Evolutionary conservation across 2,888 invertebrate genomes (phyloP), one percentile per base, ranked within the genome.

Genomic region (Mactromeris polynyma): DNA sequence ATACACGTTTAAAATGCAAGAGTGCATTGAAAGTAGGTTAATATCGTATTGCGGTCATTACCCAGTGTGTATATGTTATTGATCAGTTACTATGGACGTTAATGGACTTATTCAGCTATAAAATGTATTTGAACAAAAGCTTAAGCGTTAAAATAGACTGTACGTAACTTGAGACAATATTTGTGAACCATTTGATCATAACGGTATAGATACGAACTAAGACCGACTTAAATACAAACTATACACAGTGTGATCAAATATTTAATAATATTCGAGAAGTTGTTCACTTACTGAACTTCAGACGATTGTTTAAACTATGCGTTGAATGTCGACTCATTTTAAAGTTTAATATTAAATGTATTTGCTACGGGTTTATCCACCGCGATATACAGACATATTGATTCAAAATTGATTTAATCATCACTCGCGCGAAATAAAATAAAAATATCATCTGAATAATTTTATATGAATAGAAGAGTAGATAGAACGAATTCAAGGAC

Each of bases 81-180:
- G 21, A n/a, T n/a, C 58, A 21, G 38, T 82, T 40, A 64, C 82
- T 64, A 82, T 82, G 82, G 40, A n/a, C 19, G 38, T 33, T 6
- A 40, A 64, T 58, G 26, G 64, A 26, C 42, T 31, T 21, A 51
- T 54, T 36, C 58, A 33, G 21, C 58, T 40, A 11, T 64, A 26
- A 33, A 3, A 82, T 82, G 11, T 73, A 64, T 82, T 82, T 82
- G 40, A 40, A 64, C 82, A 64, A 64, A 64, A 38, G 64, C 36
- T 82, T 82, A 82, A 26, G 36, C n/a, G 40, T 54, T 58, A 58
- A 40, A 81, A 81, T 51, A 81, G 38, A 38, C 33, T 58, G 21
- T 11, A 38, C n/a, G 38, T 82, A 73, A 73, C 6, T 33, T 14
- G 73, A 73, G n/a, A 73, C 14, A 19, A 4, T 73, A 19, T 33